Evolutionary conservation across 2,113 vertebrate genomes (phyloP).

Genomic region (Phylloscopus trochiloides): DNA sequence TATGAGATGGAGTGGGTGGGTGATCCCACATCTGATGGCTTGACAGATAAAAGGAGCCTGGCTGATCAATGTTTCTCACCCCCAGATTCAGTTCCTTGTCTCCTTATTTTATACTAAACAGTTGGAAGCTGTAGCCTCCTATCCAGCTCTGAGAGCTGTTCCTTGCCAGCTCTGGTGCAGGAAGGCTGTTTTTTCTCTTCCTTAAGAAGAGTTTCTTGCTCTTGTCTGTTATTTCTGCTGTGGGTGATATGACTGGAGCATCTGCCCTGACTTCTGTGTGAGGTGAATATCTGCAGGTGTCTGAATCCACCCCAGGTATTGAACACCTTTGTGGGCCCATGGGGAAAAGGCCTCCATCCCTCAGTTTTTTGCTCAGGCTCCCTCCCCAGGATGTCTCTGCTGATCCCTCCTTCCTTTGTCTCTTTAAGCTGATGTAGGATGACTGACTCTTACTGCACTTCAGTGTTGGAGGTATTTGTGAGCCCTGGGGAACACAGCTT

Average conservation of each 20-base stretch:
- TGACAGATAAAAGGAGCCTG: neutral
- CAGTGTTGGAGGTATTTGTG: neutral
- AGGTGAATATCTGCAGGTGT: neutral
- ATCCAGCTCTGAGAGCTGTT: neutral
- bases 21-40: neutral
- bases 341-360: neutral
- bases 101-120: neutral
- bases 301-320: neutral
- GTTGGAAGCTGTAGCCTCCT: neutral
- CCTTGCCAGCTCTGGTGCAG: fast-evolving
- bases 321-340: fast-evolving
- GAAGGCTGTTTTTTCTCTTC: neutral
- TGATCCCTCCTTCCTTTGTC: neutral
- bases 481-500: neutral
- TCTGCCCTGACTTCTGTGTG: neutral
- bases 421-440: neutral
- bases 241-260: neutral
- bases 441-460: neutral
- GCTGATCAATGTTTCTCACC: neutral
- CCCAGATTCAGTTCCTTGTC: neutral
- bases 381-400: neutral
- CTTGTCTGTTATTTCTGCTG: neutral
- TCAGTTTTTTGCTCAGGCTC: neutral
- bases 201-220: neutral
- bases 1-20: neutral